Evolutionary conservation across 2,888 invertebrate genomes (phyloP).

Genomic region (Ophioninae sp.): DNA sequence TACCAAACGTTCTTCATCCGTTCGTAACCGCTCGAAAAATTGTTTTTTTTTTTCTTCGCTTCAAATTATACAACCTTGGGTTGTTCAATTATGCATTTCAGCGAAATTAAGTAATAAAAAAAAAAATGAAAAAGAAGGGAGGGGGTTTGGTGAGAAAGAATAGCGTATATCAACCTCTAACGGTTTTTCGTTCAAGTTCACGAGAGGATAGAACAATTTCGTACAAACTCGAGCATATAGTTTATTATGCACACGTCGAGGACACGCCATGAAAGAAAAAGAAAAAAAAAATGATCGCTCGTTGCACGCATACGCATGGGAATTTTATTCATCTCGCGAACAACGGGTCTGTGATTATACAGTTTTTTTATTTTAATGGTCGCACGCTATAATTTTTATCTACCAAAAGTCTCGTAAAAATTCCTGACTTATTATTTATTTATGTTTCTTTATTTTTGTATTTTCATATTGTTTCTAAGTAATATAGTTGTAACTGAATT

Average conservation of each 20-base stretch:
- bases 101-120: conserved; percentile 17
- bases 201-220: conserved; percentile 33
- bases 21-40: conserved; percentile 34
- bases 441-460: neutral
- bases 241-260: conserved; percentile 23
- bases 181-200: conserved; percentile 56
- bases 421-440: neutral
- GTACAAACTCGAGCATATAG: conserved; percentile 33
- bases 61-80: conserved; percentile 42
- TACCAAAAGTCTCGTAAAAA: neutral
- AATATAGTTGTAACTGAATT: too few species aligned
- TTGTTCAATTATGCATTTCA: conserved; percentile 18
- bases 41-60: conserved; percentile 37
- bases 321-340: conserved; percentile 18
- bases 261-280: conserved; percentile 39
- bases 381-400: neutral
- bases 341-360: neutral
- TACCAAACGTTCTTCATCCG: conserved; percentile 50
- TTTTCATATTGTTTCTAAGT: neutral
- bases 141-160: neutral
- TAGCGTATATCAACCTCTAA: conserved; percentile 23
- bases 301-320: conserved; percentile 11
- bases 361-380: neutral
- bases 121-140: neutral
- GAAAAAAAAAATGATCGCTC: conserved; percentile 18